Evolutionary conservation across 2,113 vertebrate genomes (phyloP).

Genomic region (Sinocyclocheilus anshuiensis): DNA sequence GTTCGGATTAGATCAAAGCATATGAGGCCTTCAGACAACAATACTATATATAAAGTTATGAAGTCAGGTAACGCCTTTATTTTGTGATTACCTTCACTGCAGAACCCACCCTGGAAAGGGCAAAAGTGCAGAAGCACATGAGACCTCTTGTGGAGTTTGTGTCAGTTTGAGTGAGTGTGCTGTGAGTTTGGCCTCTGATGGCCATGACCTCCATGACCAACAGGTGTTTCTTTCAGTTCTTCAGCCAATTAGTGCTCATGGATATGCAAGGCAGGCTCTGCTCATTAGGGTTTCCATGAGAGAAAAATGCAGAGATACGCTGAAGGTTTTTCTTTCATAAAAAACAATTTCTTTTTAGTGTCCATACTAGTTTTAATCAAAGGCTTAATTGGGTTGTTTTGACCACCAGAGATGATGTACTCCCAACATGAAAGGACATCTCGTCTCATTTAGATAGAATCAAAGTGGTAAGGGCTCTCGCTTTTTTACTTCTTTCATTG

Average conservation of each 20-base stretch:
- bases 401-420: conserved; percentile 43
- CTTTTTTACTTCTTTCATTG: background rate
- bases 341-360: conserved; percentile 31
- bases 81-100: conserved; percentile 4
- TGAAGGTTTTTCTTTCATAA: conserved; percentile 19
- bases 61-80: background rate
- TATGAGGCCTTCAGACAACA: background rate
- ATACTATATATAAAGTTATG: background rate
- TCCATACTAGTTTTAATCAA: conserved; percentile 45
- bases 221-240: conserved; percentile 54
- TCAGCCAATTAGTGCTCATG: conserved; percentile 61
- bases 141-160: conserved; percentile 17
- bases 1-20: conserved; percentile 17
- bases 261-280: conserved; percentile 46
- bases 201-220: conserved; percentile 40
- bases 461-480: background rate
- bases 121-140: conserved; percentile 16
- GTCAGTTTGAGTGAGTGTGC: conserved; percentile 35
- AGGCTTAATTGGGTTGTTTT: conserved; percentile 47
- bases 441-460: conserved; percentile 34
- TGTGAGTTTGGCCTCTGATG: background rate
- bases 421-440: conserved; percentile 41
- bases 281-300: conserved; percentile 57
- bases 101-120: conserved; percentile 38
- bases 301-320: background rate